A percentile compares a stretch with the other conserved stretches of the same genome.
phyloP scores from a whole-genome alignment of 2,113 vertebrate genomes.

The Saguinus imperator region DNA sequence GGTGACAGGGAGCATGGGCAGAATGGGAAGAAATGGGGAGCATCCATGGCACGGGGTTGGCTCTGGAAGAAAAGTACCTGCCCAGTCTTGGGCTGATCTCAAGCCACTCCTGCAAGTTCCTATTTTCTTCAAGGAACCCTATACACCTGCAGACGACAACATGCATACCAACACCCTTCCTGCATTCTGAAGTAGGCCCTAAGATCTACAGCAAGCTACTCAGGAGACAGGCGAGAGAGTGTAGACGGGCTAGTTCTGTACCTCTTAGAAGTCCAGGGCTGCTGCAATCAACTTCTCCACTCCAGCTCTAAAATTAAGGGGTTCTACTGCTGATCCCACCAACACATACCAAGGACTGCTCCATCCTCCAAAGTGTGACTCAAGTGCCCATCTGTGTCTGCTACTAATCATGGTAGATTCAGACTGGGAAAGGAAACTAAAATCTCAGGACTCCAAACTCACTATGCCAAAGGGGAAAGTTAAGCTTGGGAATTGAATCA shows the following conservation, averaged over 20 bases:
- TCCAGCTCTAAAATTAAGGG: neutral
- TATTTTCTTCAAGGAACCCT: neutral
- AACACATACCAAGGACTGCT: neutral
- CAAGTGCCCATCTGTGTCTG: neutral
- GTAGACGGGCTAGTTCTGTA: neutral
- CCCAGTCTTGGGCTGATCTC: neutral
- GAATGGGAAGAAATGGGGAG: neutral
- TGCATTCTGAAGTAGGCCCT: neutral
- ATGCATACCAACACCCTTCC: neutral
- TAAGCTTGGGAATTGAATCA: too few species aligned
- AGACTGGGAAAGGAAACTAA: too few species aligned
- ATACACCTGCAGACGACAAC: accelerated
- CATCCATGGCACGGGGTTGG: accelerated
- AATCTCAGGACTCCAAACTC: too few species aligned
- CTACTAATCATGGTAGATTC: neutral
- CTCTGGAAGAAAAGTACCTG: neutral
- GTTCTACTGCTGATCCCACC: neutral
- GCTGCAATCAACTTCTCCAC: neutral
- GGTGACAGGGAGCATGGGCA: neutral
- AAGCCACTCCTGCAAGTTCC: neutral
- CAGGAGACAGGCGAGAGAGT: neutral
- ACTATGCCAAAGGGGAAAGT: too few species aligned
- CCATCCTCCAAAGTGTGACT: accelerated
- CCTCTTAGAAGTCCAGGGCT: neutral
- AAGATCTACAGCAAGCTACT: neutral